Evolutionary conservation across 2,113 vertebrate species (phyloP).

Genomic region (Notarius quadriscutis): DNA sequence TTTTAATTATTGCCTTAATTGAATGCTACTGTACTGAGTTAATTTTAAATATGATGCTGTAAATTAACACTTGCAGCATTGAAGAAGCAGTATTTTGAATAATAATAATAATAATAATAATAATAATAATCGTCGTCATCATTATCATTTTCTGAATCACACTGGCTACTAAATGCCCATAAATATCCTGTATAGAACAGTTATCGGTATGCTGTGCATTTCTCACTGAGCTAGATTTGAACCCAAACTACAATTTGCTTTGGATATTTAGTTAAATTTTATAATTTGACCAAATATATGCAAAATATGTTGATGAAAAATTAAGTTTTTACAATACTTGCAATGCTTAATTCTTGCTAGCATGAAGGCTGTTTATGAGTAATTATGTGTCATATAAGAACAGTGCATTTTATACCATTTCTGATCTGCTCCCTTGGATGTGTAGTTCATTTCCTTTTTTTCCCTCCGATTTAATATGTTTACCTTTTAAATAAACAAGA

Average conservation of each 20-base stretch:
- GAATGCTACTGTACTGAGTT: conserved; percentile 57
- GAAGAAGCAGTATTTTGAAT: conserved; percentile 7
- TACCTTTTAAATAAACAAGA: conserved; percentile 46
- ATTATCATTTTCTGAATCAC: conserved; percentile 5
- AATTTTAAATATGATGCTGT: conserved; percentile 39
- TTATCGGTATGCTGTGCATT: conserved; percentile 3
- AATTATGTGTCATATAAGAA: conserved; percentile 11
- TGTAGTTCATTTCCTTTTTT: conserved; percentile 6
- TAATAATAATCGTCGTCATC: neutral
- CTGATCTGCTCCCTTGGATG: conserved; percentile 13
- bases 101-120: neutral
- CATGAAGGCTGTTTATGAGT: conserved; percentile 6
- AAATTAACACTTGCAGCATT: conserved; percentile 22
- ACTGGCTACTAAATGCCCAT: neutral
- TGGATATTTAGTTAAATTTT: neutral
- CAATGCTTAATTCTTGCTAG: conserved; percentile 17
- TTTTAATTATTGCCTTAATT: conserved; percentile 59
- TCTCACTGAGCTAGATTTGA: neutral
- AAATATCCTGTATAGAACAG: neutral
- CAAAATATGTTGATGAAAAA: neutral
- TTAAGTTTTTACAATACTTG: neutral
- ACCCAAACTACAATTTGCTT: neutral
- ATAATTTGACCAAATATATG: conserved; percentile 9
- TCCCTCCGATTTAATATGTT: conserved; percentile 26
- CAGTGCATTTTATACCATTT: conserved; percentile 1